Percentiles rank a stretch among this genome's conserved stretches.
phyloP scores from a whole-genome alignment of 2,888 invertebrate genomes.

The Pristionchus japonicus region DNA sequence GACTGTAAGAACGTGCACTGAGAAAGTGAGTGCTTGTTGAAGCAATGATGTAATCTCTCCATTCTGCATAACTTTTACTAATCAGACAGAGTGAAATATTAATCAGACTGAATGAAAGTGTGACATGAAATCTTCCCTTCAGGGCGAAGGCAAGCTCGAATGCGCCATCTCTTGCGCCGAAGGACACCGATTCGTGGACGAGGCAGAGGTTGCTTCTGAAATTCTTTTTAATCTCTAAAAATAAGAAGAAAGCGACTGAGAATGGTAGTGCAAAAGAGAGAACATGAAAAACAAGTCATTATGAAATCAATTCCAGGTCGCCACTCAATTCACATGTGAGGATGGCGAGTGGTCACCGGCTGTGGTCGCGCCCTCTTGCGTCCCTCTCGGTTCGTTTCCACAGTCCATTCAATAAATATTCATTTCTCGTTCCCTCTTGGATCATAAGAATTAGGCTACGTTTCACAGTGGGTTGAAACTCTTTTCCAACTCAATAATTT shows the following conservation, averaged over 20 bases:
- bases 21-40: constrained; percentile 24
- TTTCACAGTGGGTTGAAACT: not conserved
- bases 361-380: constrained; percentile 93
- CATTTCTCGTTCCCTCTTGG: too few species aligned
- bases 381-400: constrained; percentile 84
- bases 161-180: constrained; percentile 76
- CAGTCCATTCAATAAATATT: not conserved
- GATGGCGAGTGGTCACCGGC: constrained; percentile 88
- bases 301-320: constrained; percentile 43
- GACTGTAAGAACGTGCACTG: constrained; percentile 77
- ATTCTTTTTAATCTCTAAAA: too few species aligned
- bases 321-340: constrained; percentile 58
- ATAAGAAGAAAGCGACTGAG: not conserved
- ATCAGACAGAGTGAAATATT: not conserved
- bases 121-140: not conserved
- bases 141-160: constrained; percentile 82
- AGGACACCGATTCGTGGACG: constrained; percentile 71
- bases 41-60: not conserved
- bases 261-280: not conserved
- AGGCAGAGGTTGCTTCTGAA: constrained; percentile 45
- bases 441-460: too few species aligned
- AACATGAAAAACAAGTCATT: not conserved
- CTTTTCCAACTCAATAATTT: too few species aligned
- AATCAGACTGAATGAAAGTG: not conserved
- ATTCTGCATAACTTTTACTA: not conserved